A percentile compares a stretch with the other conserved stretches of the same genome.
These are phyloP conservation scores for Leptogaster cylindrica DNA, from an alignment of 2,888 invertebrate genomes.

Conservation along the genomic window DNA sequence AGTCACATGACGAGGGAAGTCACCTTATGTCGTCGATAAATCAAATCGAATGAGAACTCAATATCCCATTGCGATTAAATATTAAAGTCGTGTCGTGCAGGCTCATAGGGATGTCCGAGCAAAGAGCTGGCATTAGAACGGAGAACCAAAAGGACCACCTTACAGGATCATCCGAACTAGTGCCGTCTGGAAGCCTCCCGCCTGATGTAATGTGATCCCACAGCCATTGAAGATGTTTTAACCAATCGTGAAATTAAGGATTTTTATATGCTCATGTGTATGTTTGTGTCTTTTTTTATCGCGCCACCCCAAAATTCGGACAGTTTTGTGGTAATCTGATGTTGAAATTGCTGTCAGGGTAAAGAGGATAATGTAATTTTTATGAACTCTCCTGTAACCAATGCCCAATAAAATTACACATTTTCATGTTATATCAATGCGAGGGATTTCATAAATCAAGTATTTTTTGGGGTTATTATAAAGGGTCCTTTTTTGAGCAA, in stretches of 20 bases:
- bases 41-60: conserved; percentile 41
- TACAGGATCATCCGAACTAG: neutral
- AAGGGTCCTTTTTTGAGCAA: too few species aligned
- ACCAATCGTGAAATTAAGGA: conserved; percentile 38
- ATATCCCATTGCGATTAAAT: conserved; percentile 43
- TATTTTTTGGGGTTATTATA: too few species aligned
- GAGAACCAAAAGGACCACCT: neutral
- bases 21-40: conserved; percentile 41
- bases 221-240: conserved; percentile 25
- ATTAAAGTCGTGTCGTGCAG: conserved; percentile 34
- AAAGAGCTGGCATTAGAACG: neutral
- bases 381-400: conserved; percentile 15
- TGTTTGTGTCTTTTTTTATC: neutral
- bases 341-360: neutral
- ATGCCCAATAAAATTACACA: conserved; percentile 2
- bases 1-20: conserved; percentile 21
- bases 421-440: neutral
- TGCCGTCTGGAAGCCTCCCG: neutral
- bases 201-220: neutral
- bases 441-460: neutral
- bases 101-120: neutral
- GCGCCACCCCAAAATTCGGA: neutral
- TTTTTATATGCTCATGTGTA: conserved; percentile 22
- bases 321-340: neutral
- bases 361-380: conserved; percentile 30